These are phyloP conservation scores for Megalops atlanticus DNA, from an alignment of 2,113 vertebrate species.

Conservation along the genomic window DNA sequence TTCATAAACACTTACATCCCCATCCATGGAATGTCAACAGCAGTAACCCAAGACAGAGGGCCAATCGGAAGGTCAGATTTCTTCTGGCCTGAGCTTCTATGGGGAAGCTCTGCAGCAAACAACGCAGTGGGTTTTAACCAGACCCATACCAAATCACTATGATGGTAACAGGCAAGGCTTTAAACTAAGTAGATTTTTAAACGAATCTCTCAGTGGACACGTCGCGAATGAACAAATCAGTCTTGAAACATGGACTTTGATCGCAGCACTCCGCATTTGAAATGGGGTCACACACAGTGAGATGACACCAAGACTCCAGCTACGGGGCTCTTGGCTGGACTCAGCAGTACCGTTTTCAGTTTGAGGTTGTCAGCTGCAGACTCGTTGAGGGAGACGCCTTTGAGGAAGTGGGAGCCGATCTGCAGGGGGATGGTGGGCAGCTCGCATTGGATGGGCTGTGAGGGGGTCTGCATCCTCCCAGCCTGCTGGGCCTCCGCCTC, in stretches of 20 bases:
- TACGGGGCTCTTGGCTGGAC: no score
- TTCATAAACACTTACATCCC: no score
- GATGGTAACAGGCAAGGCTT: background rate
- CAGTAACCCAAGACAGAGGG: no score
- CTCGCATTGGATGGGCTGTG: conserved; percentile 95
- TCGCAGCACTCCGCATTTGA: no score
- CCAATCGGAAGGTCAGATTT: no score
- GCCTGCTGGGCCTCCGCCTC: conserved; percentile 96
- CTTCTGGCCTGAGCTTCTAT: background rate
- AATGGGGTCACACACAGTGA: background rate
- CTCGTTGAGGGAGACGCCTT: conserved; percentile 95
- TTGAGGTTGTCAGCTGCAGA: conserved; percentile 95
- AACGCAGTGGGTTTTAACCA: background rate
- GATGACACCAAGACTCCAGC: no score
- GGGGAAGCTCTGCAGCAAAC: background rate
- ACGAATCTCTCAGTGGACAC: background rate
- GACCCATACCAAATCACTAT: background rate
- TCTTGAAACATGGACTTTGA: no score
- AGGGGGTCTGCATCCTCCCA: conserved; percentile 88
- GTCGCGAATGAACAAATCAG: background rate
- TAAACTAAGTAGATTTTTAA: background rate
- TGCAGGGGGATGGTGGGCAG: conserved; percentile 95
- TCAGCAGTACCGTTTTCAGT: conserved; percentile 85
- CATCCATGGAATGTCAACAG: no score
- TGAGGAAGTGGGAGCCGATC: conserved; percentile 93